A percentile compares a stretch with the other conserved stretches of the same genome.
Evolutionary conservation across 2,797 vertebrate species (phyloP).

Genomic region (Tarsius wallacei): DNA sequence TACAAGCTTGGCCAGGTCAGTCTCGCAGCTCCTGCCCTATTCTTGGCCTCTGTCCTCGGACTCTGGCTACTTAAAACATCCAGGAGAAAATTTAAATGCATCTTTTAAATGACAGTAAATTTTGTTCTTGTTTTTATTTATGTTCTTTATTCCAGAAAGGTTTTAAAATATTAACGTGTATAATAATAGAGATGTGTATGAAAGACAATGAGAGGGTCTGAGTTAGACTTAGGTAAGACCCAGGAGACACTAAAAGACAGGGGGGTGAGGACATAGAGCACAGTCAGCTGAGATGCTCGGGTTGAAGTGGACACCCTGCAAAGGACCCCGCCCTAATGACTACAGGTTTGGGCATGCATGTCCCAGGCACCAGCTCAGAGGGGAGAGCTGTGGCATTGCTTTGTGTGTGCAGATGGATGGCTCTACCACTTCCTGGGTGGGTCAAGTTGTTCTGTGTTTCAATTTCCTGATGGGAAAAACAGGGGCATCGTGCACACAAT

Average conservation of each 20-base stretch:
- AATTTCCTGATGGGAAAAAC: not conserved
- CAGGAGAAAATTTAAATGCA: not conserved
- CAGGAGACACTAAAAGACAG: fast-evolving
- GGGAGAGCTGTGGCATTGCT: not conserved
- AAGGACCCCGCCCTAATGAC: not conserved
- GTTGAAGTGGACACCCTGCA: not conserved
- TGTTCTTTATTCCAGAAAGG: not conserved
- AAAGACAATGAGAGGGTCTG: not conserved
- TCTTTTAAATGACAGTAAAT: too few relatives aligned
- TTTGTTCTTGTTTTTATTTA: not conserved
- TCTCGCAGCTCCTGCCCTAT: not conserved
- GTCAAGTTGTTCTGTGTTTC: not conserved
- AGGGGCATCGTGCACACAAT: fast-evolving
- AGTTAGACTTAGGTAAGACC: not conserved
- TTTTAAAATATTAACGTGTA: fast-evolving
- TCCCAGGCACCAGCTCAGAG: not conserved
- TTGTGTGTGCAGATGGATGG: not conserved
- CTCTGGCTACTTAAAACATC: too few relatives aligned
- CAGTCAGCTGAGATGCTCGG: not conserved
- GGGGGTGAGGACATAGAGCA: not conserved
- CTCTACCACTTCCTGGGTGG: not conserved
- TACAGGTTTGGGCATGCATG: not conserved
- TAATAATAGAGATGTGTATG: fast-evolving
- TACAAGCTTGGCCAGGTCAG: conserved; percentile 98
- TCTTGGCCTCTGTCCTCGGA: not conserved